phyloP scores from a whole-genome alignment of 2,888 invertebrate species.

The Pachycephus smyrnensis region DNA sequence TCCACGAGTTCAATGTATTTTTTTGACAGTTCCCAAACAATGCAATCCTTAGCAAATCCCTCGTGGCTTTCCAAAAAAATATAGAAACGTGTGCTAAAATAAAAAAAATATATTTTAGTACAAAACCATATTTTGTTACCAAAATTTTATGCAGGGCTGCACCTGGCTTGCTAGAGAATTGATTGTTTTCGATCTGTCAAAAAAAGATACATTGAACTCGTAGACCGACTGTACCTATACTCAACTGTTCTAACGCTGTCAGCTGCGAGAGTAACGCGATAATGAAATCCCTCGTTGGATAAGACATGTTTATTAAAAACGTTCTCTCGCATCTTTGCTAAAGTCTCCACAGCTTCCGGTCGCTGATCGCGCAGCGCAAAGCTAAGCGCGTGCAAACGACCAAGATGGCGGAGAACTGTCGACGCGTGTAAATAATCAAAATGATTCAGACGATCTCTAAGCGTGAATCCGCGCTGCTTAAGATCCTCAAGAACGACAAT shows the following conservation, averaged over 20 bases:
- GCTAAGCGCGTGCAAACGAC: conserved; percentile 38
- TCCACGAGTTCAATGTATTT: too few relatives aligned
- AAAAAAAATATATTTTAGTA: not conserved
- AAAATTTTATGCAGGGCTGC: too few relatives aligned
- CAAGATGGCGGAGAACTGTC: conserved; percentile 28
- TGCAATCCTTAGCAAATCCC: too few relatives aligned
- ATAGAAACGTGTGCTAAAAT: too few relatives aligned
- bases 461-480: conserved; percentile 26
- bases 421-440: conserved; percentile 37
- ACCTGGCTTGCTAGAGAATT: too few relatives aligned
- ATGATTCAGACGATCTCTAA: conserved; percentile 21
- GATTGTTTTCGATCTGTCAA: too few relatives aligned
- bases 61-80: too few relatives aligned
- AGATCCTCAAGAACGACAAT: conserved; percentile 40
- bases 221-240: too few relatives aligned
- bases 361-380: conserved; percentile 34
- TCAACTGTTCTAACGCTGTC: not conserved
- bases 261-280: not conserved
- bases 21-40: too few relatives aligned
- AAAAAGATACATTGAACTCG: too few relatives aligned
- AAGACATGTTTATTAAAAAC: not conserved
- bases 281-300: not conserved
- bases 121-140: not conserved
- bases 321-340: conserved; percentile 28
- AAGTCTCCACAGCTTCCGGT: conserved; percentile 31